A percentile compares a stretch with the other conserved stretches of the same genome.
phyloP scores from a whole-genome alignment of 2,888 invertebrate species.

The Romanomermis culicivorax region DNA sequence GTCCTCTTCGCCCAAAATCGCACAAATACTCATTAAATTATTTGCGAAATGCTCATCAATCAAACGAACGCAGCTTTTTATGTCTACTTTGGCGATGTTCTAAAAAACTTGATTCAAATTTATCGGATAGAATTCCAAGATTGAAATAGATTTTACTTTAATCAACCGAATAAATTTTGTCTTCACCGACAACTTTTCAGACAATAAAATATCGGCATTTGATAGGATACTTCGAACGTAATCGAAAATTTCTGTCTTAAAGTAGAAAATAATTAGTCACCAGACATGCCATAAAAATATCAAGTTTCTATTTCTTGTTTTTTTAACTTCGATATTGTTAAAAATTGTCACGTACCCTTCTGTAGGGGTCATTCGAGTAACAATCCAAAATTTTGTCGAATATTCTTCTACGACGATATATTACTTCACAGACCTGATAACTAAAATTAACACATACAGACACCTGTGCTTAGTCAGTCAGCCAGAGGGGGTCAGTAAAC shows the following conservation, averaged over 20 bases:
- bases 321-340: background rate
- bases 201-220: background rate
- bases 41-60: no score
- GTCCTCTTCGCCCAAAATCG: no score
- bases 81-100: no score
- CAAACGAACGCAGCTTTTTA: no score
- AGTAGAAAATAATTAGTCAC: background rate
- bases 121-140: no score
- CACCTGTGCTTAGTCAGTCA: no score
- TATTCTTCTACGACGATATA: conserved; percentile 42
- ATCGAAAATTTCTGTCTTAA: background rate
- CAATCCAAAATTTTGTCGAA: conserved; percentile 45
- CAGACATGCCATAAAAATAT: background rate
- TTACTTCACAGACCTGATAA: conserved; percentile 46
- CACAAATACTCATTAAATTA: no score
- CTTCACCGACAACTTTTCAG: background rate
- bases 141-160: background rate
- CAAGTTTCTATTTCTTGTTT: background rate
- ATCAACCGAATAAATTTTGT: background rate
- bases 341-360: conserved; percentile 31
- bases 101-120: no score
- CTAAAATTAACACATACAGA: no score
- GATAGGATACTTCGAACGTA: background rate
- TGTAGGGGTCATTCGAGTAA: conserved; percentile 43
- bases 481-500: no score